These are phyloP conservation scores for Bostrychus sinensis DNA, from an alignment of 2,113 vertebrate species.

Conservation along the genomic window DNA sequence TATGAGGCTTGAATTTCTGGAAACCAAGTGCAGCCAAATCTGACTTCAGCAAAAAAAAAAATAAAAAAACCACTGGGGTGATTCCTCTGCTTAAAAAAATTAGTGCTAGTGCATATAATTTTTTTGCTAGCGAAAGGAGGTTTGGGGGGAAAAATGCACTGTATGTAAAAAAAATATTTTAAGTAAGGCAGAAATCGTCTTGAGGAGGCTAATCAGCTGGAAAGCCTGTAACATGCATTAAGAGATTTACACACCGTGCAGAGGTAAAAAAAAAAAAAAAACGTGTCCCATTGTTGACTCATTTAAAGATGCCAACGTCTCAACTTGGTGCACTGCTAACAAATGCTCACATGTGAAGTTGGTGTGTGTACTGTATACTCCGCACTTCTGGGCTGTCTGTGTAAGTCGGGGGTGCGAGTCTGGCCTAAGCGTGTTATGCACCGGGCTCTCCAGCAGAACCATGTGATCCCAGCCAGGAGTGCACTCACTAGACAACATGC, in stretches of 20 bases:
- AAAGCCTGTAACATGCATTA: slow-evolving; percentile 73
- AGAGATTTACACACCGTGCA: slow-evolving; percentile 68
- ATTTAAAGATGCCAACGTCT: slow-evolving; percentile 74
- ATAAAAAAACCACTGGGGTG: slow-evolving; percentile 76
- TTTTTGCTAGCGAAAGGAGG: slow-evolving; percentile 82
- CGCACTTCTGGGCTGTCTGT: slow-evolving; percentile 66
- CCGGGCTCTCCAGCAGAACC: slow-evolving; percentile 63
- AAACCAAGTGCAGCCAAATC: slow-evolving; percentile 95
- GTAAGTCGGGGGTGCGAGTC: slow-evolving; percentile 63
- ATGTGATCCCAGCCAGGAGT: slow-evolving; percentile 65
- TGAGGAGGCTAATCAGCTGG: slow-evolving; percentile 76
- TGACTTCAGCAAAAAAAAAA: slow-evolving; percentile 96
- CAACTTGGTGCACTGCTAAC: slow-evolving; percentile 73
- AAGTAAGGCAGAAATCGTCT: slow-evolving; percentile 72
- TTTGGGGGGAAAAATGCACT: slow-evolving; percentile 71
- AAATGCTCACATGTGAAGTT: slow-evolving; percentile 69
- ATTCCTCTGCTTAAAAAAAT: slow-evolving; percentile 82
- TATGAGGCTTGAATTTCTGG: slow-evolving; percentile 99
- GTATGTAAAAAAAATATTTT: slow-evolving; percentile 68
- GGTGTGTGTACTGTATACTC: too few relatives aligned
- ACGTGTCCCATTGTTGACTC: slow-evolving; percentile 75
- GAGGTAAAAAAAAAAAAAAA: slow-evolving; percentile 55
- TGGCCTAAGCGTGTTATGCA: slow-evolving; percentile 74
- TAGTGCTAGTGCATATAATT: slow-evolving; percentile 81
- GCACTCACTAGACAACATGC: slow-evolving; percentile 72